These are phyloP conservation scores for Leptinotarsa haldemani DNA, from an alignment of 2,888 invertebrate genomes.

Conservation along the genomic window DNA sequence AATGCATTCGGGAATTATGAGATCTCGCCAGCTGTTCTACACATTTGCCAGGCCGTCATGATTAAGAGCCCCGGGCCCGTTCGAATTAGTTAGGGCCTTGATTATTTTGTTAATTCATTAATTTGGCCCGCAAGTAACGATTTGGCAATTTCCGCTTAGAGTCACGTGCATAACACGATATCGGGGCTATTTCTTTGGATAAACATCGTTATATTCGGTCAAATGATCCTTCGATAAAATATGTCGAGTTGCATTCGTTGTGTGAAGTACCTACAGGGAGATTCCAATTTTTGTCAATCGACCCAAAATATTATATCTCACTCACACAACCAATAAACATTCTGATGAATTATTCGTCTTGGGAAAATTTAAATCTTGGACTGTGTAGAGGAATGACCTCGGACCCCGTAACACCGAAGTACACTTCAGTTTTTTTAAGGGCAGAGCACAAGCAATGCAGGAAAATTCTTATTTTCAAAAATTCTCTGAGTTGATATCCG, in stretches of 20 bases:
- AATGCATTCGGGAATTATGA: constrained; percentile 56
- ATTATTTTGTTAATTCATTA: constrained; percentile 62
- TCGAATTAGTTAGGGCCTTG: constrained; percentile 54
- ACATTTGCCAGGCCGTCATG: constrained; percentile 61
- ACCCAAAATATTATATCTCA: too few relatives aligned
- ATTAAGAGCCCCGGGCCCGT: constrained; percentile 53
- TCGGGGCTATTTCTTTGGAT: constrained; percentile 31
- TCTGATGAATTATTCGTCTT: too few relatives aligned
- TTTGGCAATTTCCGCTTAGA: constrained; percentile 58
- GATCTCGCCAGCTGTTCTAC: constrained; percentile 64
- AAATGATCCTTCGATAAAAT: constrained; percentile 39
- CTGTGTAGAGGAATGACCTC: too few relatives aligned
- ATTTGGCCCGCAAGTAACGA: constrained; percentile 55
- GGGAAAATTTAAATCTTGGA: too few relatives aligned
- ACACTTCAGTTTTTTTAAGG: too few relatives aligned
- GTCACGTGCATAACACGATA: constrained; percentile 38
- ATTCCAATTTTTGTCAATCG: not conserved
- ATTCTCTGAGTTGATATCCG: too few relatives aligned
- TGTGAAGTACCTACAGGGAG: not conserved
- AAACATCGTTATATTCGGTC: constrained; percentile 41
- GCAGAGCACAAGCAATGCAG: too few relatives aligned
- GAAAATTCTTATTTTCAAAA: too few relatives aligned
- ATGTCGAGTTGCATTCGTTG: constrained; percentile 20
- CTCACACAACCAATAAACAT: too few relatives aligned
- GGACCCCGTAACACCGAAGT: too few relatives aligned